Conservation (phyloP, 1,140 invertebrate species). For the Homarus americanus region DNA sequence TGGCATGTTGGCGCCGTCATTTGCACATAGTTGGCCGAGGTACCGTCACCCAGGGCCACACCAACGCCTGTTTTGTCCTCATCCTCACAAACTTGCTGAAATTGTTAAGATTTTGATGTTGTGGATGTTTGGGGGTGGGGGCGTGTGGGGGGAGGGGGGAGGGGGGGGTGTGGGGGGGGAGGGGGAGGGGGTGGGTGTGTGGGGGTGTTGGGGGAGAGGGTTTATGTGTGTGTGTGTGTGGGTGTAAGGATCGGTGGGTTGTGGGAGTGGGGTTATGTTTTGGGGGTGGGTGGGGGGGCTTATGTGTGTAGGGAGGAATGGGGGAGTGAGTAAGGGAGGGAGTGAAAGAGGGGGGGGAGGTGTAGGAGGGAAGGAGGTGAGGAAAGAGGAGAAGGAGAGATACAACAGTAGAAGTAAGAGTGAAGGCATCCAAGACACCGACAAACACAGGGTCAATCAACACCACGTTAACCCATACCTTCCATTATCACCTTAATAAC, state of each 20-base stretch:
- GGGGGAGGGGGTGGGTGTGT: background rate
- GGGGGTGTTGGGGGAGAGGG: background rate
- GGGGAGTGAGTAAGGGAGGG: too few relatives aligned
- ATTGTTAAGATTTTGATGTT: constrained; percentile 17
- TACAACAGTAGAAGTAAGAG: too few relatives aligned
- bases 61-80: background rate
- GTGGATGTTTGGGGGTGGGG: background rate
- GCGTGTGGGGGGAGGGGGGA: too few relatives aligned
- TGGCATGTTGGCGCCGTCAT: constrained; percentile 12
- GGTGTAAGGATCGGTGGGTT: background rate
- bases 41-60: background rate
- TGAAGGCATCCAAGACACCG: too few relatives aligned
- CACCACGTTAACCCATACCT: background rate
- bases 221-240: background rate
- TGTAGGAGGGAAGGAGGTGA: too few relatives aligned
- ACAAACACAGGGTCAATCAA: background rate
- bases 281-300: background rate
- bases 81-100: background rate
- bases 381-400: too few relatives aligned
- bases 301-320: background rate
- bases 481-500: background rate
- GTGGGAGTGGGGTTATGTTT: background rate
- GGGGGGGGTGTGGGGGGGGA: too few relatives aligned
- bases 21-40: background rate
- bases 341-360: too few relatives aligned